Evolutionary conservation across 2,113 vertebrate genomes (phyloP).

Genomic region (Nematolebias whitei): DNA sequence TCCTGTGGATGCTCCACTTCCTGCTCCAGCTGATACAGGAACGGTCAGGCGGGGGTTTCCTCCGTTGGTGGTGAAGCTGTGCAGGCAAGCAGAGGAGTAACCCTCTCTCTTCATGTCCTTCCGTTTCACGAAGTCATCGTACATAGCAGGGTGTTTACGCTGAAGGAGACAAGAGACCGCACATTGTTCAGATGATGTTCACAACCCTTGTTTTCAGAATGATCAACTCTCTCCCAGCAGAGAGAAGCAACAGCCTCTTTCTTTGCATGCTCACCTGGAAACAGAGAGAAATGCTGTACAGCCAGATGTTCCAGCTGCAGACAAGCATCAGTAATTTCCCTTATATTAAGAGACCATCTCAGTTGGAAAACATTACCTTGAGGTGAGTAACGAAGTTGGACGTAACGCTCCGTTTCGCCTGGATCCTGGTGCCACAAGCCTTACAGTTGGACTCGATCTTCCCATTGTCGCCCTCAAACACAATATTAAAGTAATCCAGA

Average conservation of each 20-base stretch:
- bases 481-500: constrained; percentile 85
- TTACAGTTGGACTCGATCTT: constrained; percentile 86
- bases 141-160: constrained; percentile 84
- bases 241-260: constrained; percentile 40
- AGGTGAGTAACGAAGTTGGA: constrained; percentile 86
- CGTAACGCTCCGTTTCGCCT: constrained; percentile 83
- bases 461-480: constrained; percentile 85
- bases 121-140: constrained; percentile 85
- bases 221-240: too few relatives aligned
- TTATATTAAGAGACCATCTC: too few relatives aligned
- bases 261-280: not conserved
- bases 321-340: not conserved
- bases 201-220: not conserved
- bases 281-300: not conserved
- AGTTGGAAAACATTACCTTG: constrained; percentile 72
- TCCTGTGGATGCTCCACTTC: constrained; percentile 41
- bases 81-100: constrained; percentile 71
- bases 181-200: too few relatives aligned
- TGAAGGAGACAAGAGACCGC: constrained; percentile 49
- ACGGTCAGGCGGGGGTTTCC: constrained; percentile 57
- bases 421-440: constrained; percentile 83
- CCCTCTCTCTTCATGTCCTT: constrained; percentile 85
- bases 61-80: constrained; percentile 65
- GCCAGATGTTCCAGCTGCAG: constrained; percentile 14
- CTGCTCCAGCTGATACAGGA: constrained; percentile 46